Evolutionary conservation across 2,888 invertebrate genomes (phyloP).

Genomic region (Agrotis segetum): DNA sequence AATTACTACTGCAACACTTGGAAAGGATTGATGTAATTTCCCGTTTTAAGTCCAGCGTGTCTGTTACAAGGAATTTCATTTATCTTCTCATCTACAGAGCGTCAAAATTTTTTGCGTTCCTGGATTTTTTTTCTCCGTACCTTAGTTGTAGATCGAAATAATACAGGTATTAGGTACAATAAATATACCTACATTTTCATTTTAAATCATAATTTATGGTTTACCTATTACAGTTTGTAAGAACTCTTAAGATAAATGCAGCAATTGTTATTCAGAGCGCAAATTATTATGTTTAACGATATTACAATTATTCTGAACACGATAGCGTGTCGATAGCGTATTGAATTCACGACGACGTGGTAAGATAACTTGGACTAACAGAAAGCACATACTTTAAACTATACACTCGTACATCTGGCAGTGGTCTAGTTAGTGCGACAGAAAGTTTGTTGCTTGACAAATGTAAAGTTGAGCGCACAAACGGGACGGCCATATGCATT

Average conservation of each 20-base stretch:
- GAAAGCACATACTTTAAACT: constrained; percentile 49
- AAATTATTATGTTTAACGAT: constrained; percentile 41
- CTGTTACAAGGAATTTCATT: constrained; percentile 30
- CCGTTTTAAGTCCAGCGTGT: constrained; percentile 35
- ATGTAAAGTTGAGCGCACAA: constrained; percentile 81
- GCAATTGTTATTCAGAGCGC: constrained; percentile 16
- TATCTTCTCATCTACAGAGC: constrained; percentile 29
- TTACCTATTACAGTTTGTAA: constrained; percentile 5
- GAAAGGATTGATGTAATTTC: constrained; percentile 45
- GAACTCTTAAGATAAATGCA: constrained; percentile 22
- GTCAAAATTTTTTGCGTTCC: constrained; percentile 2
- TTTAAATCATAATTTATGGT: not conserved
- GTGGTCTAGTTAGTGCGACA: constrained; percentile 71
- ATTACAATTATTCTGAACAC: constrained; percentile 53
- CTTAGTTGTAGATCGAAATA: not conserved
- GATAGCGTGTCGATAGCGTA: constrained; percentile 36
- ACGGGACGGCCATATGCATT: constrained; percentile 82
- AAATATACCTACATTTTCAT: not conserved
- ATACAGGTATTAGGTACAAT: not conserved
- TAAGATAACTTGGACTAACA: constrained; percentile 32
- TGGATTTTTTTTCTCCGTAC: constrained; percentile 2
- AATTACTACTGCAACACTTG: constrained; percentile 40
- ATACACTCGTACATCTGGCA: constrained; percentile 44
- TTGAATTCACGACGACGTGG: constrained; percentile 40
- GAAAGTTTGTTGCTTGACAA: constrained; percentile 80